These are phyloP conservation scores for Typhlichthys eigenmanni DNA, from an alignment of 2,797 vertebrate genomes.

Conservation along the genomic window DNA sequence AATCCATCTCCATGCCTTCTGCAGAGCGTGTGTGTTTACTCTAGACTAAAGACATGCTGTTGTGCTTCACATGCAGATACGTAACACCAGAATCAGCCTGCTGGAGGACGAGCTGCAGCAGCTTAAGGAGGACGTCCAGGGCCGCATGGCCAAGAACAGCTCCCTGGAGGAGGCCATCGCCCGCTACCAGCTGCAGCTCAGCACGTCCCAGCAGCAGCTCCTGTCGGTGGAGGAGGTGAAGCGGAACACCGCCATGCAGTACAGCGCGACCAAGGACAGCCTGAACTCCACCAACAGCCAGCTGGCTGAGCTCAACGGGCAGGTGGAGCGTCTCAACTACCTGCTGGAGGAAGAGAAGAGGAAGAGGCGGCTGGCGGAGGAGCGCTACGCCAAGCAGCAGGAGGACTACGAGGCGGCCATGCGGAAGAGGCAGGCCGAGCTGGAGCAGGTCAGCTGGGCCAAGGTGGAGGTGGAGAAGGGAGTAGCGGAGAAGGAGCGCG, in stretches of 20 bases:
- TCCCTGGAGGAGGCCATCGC: conserved; percentile 84
- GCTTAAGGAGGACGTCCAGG: conserved; percentile 81
- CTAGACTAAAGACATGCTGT: neutral
- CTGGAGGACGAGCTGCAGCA: conserved; percentile 89
- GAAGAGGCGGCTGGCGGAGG: conserved; percentile 86
- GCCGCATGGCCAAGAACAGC: conserved; percentile 83
- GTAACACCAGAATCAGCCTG: conserved; percentile 90
- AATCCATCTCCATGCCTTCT: too few species aligned
- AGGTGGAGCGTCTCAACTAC: conserved; percentile 84
- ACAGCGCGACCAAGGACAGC: conserved; percentile 82
- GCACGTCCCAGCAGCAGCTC: conserved; percentile 81
- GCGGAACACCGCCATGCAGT: conserved; percentile 82
- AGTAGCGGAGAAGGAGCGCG: conserved; percentile 85
- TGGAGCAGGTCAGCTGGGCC: conserved; percentile 88
- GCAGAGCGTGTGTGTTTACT: neutral
- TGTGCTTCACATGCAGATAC: conserved; percentile 78
- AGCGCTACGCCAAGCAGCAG: conserved; percentile 87
- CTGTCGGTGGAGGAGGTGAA: conserved; percentile 87
- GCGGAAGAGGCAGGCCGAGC: conserved; percentile 86
- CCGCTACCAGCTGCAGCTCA: conserved; percentile 83
- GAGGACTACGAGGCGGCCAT: conserved; percentile 86
- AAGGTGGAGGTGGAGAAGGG: conserved; percentile 90
- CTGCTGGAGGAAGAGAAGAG: conserved; percentile 89
- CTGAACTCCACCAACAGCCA: conserved; percentile 84
- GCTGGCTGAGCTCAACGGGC: conserved; percentile 85